Conservation (phyloP, 2,113 vertebrate genomes). For the Xiphias gladius region DNA sequence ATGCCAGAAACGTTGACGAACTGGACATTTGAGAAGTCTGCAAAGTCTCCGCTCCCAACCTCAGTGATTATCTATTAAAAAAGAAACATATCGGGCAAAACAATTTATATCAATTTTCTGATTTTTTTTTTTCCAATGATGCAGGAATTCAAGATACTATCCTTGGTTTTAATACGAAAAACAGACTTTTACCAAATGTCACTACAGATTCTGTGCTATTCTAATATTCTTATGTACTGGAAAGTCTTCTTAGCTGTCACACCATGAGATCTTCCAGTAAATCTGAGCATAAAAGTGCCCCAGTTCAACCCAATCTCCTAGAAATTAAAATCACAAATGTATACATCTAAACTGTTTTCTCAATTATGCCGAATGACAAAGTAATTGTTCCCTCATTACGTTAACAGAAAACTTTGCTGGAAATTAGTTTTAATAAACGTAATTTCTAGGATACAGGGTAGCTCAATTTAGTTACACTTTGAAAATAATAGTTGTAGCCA, state of each 20-base stretch:
- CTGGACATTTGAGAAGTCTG: slow-evolving; percentile 80
- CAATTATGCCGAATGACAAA: no score
- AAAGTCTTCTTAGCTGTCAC: no score
- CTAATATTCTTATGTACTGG: not conserved
- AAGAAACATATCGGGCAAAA: not conserved
- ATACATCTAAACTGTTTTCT: not conserved
- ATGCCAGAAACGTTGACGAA: slow-evolving; percentile 81
- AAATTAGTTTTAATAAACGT: not conserved
- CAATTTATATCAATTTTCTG: not conserved
- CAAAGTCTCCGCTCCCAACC: slow-evolving; percentile 74
- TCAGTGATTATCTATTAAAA: slow-evolving; percentile 65
- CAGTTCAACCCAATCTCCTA: not conserved
- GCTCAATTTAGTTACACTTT: not conserved
- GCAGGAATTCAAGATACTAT: not conserved
- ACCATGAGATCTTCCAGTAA: not conserved
- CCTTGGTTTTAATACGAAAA: not conserved
- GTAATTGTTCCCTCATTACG: no score
- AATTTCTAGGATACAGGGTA: not conserved
- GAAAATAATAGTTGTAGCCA: not conserved
- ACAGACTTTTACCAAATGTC: not conserved
- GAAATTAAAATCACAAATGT: not conserved
- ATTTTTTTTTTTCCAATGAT: not conserved
- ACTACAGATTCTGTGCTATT: not conserved
- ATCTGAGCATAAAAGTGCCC: not conserved
- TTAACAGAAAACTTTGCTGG: no score